Evolutionary conservation across 2,113 vertebrate genomes (phyloP), one percentile per base, ranked within the genome.

Genomic region (Bubo blakistoni): DNA sequence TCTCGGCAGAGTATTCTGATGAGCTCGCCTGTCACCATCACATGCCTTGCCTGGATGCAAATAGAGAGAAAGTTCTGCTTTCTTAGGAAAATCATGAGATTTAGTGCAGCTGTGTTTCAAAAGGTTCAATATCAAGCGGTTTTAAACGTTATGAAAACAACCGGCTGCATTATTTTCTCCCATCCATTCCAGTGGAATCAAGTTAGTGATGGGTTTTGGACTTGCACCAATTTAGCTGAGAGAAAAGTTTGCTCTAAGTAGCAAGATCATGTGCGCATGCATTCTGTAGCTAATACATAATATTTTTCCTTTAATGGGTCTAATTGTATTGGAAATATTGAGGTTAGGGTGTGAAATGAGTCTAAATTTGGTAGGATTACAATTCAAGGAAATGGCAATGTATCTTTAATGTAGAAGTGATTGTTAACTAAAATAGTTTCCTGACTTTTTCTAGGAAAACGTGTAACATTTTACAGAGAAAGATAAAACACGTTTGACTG

Each of bases 91-190:
- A 22, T 34, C 1, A 10, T 61, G 89, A 85, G 95, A 84, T 80
- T 69, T 86, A 87, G 74, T 77, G 84, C 81, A 94, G 73, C 86
- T 85, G 73, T 38, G 54, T 80, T 94, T 80, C 76, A 26, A 16
- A 90, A 94, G 49, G 81, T 66, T 94, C 63, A 38, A 7, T 85
- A 91, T 66, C 62, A 65, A 92, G 61, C 0, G 0, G 38, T 90
- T 93, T 80, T 54, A 91, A 97, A 77, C 59, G 16, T 81, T 61
- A 46, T 14, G 30, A 85, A 95, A 92, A 86, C 54, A 90, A 86
- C 59, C 0, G 14, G 13, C 74, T 89, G 51, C 11, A 2, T 92
- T 82, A 20, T 77, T 87, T 80, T 90, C 70, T 91, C 49, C 85
- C 61, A 3, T 85, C 58, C 76, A 10, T 91, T 91, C 83, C 90